Base-by-base conservation (phyloP, 2,113 vertebrate species). In the Pterocles burchelli region DNA sequence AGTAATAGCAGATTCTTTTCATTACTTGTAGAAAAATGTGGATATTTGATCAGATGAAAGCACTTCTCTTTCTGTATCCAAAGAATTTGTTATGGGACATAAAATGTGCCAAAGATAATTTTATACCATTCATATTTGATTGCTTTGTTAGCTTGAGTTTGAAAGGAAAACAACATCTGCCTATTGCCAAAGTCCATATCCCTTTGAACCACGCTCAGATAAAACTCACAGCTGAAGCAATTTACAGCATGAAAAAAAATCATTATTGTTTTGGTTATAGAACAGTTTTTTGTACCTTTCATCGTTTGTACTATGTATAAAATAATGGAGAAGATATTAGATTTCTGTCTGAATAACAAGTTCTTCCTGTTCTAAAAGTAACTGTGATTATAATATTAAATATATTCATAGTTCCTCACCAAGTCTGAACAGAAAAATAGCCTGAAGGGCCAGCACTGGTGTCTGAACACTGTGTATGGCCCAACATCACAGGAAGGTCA, bases 61-160 rank as follows among this genome's bases (percentile, higher is more conserved):
- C 13, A 8, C 7, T 67, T 52, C 11, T 59, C 26, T 63, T 83
- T 88, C 26, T 78, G 25, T 54, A 36, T 80, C 38, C 8, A 24
- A 83, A 71, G 61, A 79, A 58, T 81, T 85, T 93, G 46, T 43
- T 33, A 25, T 38, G 38, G 41, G 77, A 96, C 33, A 62, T 65
- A 75, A 1, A 66, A 45, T n/a, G 45, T 91, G 82, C 34, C 90
- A 91, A 88, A 88, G 68, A 86, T 88, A 90, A 91, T 90, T 91
- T 95, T 51, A 80, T 83, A 81, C 19, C 51, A 90, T 92, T 96
- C 33, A 52, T 71, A 90, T 94, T 88, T 92, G 67, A 83, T 71
- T 67, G 59, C 66, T 63, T 93, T 97, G 55, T 88, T 85, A 95
- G 62, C 26, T 88, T 71, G 49, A 79, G 26, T 85, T 68, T 77